Percentiles rank a stretch among this genome's conserved stretches.
Conservation (phyloP, 2,888 invertebrate genomes). For the Archips xylosteana region DNA sequence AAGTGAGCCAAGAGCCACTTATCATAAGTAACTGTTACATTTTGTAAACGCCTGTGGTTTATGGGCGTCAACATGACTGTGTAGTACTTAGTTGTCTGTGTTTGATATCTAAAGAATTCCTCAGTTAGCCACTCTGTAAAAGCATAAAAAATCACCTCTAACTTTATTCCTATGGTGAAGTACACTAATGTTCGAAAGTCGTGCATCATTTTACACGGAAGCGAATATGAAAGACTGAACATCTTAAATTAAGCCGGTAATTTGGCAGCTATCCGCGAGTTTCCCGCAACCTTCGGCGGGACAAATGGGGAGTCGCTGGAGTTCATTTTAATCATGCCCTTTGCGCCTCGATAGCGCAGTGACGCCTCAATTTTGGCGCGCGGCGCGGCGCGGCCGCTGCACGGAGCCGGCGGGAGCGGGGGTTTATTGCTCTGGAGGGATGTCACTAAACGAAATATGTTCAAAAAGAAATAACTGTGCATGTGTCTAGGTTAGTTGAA, state of each 20-base stretch:
- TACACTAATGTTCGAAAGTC: neutral
- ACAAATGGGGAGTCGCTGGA: conserved; percentile 13
- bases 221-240: neutral
- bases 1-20: neutral
- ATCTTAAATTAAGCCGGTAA: neutral
- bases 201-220: neutral
- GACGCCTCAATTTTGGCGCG: conserved; percentile 59
- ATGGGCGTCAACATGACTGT: neutral
- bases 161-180: neutral
- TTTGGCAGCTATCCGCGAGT: neutral
- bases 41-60: conserved; percentile 1
- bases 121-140: neutral
- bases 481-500: no score
- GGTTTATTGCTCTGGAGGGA: neutral
- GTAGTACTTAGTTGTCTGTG: neutral
- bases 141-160: neutral
- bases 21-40: conserved; percentile 5
- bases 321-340: conserved; percentile 58
- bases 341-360: conserved; percentile 48
- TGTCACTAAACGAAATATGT: neutral
- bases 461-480: no score
- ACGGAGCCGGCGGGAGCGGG: conserved; percentile 8
- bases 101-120: neutral
- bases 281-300: conserved; percentile 15
- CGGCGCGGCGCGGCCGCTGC: conserved; percentile 43